Conservation (phyloP, 1,140 invertebrate species). For the Charaxes varanes region DNA sequence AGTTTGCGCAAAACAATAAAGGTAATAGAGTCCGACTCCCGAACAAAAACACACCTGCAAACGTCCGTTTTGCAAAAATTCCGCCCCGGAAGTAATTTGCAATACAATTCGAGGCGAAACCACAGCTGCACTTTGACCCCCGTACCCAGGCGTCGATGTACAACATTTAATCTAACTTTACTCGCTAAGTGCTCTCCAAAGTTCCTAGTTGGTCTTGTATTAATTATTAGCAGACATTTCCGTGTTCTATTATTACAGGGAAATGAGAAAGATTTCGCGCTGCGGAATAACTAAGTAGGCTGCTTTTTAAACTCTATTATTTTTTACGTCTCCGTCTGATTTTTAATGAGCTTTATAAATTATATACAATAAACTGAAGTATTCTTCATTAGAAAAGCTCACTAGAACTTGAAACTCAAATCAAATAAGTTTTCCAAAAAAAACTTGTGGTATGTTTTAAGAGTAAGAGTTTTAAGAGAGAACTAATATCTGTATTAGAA, state of each 20-base stretch:
- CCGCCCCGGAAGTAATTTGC: slow-evolving; percentile 38
- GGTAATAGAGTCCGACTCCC: background rate
- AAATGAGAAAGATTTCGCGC: slow-evolving; percentile 14
- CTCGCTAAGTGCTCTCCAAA: slow-evolving; percentile 42
- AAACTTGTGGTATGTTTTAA: background rate
- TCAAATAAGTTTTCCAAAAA: background rate
- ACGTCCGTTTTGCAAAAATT: slow-evolving; percentile 22
- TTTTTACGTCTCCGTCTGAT: too few species aligned
- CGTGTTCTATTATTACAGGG: slow-evolving; percentile 21
- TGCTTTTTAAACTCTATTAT: background rate
- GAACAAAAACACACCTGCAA: slow-evolving; percentile 3
- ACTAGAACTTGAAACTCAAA: too few species aligned
- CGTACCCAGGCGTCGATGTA: slow-evolving; percentile 46
- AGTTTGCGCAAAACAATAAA: slow-evolving; percentile 1
- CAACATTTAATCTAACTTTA: slow-evolving; percentile 63
- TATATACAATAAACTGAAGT: too few species aligned
- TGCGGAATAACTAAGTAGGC: slow-evolving; percentile 6
- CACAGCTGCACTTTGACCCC: slow-evolving; percentile 32
- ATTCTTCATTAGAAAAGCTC: too few species aligned
- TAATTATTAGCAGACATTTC: slow-evolving; percentile 45
- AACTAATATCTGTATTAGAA: too few species aligned
- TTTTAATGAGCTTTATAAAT: too few species aligned
- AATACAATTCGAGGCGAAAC: slow-evolving; percentile 41
- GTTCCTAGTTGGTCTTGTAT: slow-evolving; percentile 50
- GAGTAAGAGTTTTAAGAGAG: too few species aligned